phyloP scores from a whole-genome alignment of 2,888 invertebrate genomes.

The Sipha maydis region DNA sequence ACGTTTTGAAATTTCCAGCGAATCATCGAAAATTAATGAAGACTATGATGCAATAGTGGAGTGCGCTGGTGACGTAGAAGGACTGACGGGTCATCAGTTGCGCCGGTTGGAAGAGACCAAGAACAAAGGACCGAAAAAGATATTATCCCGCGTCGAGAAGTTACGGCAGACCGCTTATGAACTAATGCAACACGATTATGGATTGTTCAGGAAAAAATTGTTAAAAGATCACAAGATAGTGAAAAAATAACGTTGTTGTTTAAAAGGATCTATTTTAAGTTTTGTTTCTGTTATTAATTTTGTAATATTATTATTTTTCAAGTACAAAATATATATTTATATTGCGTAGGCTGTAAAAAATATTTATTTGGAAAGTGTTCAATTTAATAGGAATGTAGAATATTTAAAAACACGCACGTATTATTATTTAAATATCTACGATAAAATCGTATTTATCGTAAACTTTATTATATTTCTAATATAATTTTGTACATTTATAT shows the following conservation, averaged over 20 bases:
- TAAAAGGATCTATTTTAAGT: not conserved
- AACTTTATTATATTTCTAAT: not conserved
- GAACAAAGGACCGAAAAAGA: slow-evolving; percentile 5
- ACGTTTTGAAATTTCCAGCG: slow-evolving; percentile 25
- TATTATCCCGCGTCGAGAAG: slow-evolving; percentile 37
- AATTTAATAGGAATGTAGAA: not conserved
- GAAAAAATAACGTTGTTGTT: slow-evolving; percentile 32
- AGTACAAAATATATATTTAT: slow-evolving; percentile 29
- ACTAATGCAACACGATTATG: slow-evolving; percentile 50
- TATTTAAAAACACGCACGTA: not conserved
- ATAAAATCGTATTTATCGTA: not conserved
- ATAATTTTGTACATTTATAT: slow-evolving; percentile 19
- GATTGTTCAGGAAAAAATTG: slow-evolving; percentile 52
- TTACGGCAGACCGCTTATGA: slow-evolving; percentile 43
- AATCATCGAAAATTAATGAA: slow-evolving; percentile 17
- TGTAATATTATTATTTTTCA: slow-evolving; percentile 5
- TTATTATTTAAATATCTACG: not conserved
- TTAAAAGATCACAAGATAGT: slow-evolving; percentile 40
- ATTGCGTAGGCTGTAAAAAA: not conserved
- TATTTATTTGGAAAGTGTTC: not conserved
- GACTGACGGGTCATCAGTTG: slow-evolving; percentile 54
- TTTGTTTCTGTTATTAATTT: not conserved
- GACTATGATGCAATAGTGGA: slow-evolving; percentile 51
- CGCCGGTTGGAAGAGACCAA: slow-evolving; percentile 33
- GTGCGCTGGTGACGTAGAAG: slow-evolving; percentile 15